Base-by-base conservation (phyloP, 1,140 invertebrate genomes). In the Pseudomyrmex concolor region DNA sequence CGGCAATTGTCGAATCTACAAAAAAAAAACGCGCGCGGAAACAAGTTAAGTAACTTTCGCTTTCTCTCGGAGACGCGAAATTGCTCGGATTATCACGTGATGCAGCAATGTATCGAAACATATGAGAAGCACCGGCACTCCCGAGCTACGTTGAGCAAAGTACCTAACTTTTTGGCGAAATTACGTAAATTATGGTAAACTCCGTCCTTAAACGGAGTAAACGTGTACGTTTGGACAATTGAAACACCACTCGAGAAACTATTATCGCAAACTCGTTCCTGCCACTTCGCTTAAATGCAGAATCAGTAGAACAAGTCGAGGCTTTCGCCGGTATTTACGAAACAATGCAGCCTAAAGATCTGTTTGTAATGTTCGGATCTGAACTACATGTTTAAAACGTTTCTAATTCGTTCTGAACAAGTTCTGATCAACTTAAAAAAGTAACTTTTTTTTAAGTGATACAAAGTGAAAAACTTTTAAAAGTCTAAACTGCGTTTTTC, bases 181-280 rank as follows among this genome's bases (percentile, higher is more conserved):
- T 78, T 78, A 78, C 51, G 17, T 12, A 19, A 12, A 25, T 34
- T 34, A n/a, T 68, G 13, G 19, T 68, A 68, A 22, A 68, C 34
- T 76, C 48, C 34, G 48, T 5, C 34, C 45, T 48, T 74, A 60
- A 82, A 17, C n/a, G n/a, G n/a, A n/a, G n/a, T n/a, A n/a, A n/a
- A n/a, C n/a, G n/a, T 12, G 25, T 73, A 74, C 22, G 57, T 82
- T 82, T 62, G n/a, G 59, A 51, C 70, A 63, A 82, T 74, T 71
- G 25, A 73, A 82, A 73, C 19, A 70, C 68, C 51, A 81, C 67
- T 82, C 62, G 62, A 54, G 25, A 43, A 73, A 74, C 55, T n/a
- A 82, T 73, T 74, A 82, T 51, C 70, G 34, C 55, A 73, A 82
- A 63, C n/a, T 62, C 51, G 67, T 51, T 60, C 54, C 63, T 57